A percentile compares a stretch with the other conserved stretches of the same genome.
Evolutionary conservation across 1,140 invertebrate species (phyloP).

Genomic region (Cotesia glomerata): DNA sequence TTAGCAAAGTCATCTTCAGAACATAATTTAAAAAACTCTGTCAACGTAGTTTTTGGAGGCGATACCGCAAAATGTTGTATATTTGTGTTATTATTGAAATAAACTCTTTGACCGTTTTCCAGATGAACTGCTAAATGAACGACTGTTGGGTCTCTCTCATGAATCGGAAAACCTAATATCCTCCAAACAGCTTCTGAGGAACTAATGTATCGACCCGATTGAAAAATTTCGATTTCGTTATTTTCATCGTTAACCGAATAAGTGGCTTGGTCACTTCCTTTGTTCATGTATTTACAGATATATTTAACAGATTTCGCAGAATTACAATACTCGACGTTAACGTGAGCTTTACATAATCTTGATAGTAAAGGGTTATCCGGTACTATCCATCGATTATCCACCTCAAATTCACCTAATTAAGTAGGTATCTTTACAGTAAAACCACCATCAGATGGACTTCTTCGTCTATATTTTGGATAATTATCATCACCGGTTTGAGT

Average conservation of each 20-base stretch:
- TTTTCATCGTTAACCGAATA: slow-evolving; percentile 29
- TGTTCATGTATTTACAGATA: slow-evolving; percentile 47
- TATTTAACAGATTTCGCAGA: slow-evolving; percentile 33
- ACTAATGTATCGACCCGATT: neutral
- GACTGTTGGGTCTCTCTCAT: slow-evolving; percentile 56
- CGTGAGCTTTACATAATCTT: slow-evolving; percentile 57
- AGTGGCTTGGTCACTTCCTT: slow-evolving; percentile 42
- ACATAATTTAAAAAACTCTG: slow-evolving; percentile 46
- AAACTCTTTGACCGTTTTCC: slow-evolving; percentile 49
- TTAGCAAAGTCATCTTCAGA: slow-evolving; percentile 45
- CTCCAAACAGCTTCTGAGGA: slow-evolving; percentile 59
- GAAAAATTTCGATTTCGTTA: slow-evolving; percentile 35
- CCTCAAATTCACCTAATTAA: slow-evolving; percentile 47
- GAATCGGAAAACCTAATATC: slow-evolving; percentile 55
- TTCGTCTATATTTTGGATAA: no score
- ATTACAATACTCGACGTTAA: slow-evolving; percentile 44
- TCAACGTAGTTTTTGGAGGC: slow-evolving; percentile 43
- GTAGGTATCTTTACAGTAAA: slow-evolving; percentile 19
- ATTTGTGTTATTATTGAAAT: slow-evolving; percentile 42
- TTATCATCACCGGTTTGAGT: no score
- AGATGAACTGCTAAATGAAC: slow-evolving; percentile 58
- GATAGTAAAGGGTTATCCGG: slow-evolving; percentile 63
- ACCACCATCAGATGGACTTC: neutral
- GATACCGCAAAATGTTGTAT: slow-evolving; percentile 18
- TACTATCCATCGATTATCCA: no score